Evolutionary conservation across 2,797 vertebrate genomes (phyloP).

Genomic region (Acipenser ruthenus): DNA sequence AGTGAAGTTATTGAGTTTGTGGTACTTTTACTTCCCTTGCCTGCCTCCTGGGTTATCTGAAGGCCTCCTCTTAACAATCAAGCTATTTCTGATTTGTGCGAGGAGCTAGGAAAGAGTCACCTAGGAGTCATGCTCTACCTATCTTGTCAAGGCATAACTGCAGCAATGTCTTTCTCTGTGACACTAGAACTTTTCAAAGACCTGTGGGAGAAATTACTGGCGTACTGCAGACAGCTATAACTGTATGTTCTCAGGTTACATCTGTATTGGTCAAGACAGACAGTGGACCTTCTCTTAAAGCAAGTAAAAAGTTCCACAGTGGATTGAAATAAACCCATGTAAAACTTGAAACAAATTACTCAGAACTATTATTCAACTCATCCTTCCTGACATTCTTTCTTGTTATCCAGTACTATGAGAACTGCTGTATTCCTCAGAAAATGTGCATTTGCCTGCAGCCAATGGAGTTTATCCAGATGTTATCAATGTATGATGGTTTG

Average conservation of each 20-base stretch:
- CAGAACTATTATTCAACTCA: too few species aligned
- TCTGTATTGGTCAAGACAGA: background rate
- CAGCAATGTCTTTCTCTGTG: background rate
- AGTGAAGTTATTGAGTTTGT: too few species aligned
- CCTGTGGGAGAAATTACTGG: background rate
- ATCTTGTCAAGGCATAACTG: background rate
- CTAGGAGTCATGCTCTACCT: background rate
- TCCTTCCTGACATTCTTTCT: too few species aligned
- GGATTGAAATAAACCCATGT: too few species aligned
- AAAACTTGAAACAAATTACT: too few species aligned
- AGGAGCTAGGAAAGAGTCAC: slow-evolving; percentile 2
- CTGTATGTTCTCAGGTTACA: background rate
- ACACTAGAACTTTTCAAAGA: background rate
- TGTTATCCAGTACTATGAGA: too few species aligned
- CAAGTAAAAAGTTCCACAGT: too few species aligned
- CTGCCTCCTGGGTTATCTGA: background rate
- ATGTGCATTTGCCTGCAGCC: too few species aligned
- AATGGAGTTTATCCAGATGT: too few species aligned
- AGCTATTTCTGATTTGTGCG: slow-evolving; percentile 2
- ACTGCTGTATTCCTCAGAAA: too few species aligned
- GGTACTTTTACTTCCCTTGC: background rate
- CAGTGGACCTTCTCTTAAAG: too few species aligned
- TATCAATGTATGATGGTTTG: too few species aligned
- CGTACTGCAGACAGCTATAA: background rate
- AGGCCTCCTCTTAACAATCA: background rate